Base-by-base conservation (phyloP, 2,797 vertebrate species). In the Periparus ater region DNA sequence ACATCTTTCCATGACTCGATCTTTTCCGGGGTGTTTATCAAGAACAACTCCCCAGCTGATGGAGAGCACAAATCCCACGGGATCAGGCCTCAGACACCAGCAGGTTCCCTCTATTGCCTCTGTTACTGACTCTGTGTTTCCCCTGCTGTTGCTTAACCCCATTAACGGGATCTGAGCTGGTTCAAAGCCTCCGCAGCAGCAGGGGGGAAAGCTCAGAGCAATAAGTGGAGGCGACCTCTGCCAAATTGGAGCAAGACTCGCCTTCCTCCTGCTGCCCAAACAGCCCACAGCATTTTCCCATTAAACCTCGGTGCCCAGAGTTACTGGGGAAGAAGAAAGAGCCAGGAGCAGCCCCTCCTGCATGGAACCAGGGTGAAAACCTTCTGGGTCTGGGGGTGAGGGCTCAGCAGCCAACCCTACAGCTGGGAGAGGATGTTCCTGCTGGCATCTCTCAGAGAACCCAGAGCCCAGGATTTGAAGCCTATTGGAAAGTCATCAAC, bases 121-220 rank as follows among this genome's bases (percentile, higher is more conserved):
- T 4, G 34, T 25, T 30, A 3, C 62, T 10, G 3, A 20, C 50
- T 55, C 84, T 4, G 4, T 17, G 1, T 38, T 84, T 55, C 4
- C 63, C 48, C 92, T 50, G 95, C 78, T 82, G 68, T 32, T n/a
- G 48, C 13, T 88, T 65, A 74, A 81, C 82, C 57, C 92, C 89
- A 44, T 80, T 92, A 95, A 74, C 0, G 50, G 87, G 79, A 44
- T 91, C 68, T 26, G 72, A 91, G 82, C 40, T 0, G 42, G 92
- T 95, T 96, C 94, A 96, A 96, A 95, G 96, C 89, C 91, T 85
- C 23, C 0, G 4, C 53, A 96, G 78, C 95, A 91, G 94, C 93
- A 13, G 91, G 96, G 62, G 87, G 89, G 82, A 36, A 38, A 88
- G 76, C 78, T 85, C 75, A 13, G 82, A 72, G 96, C 75, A 89